phyloP scores from a whole-genome alignment of 1,140 invertebrate genomes.

The Formica selysi region DNA sequence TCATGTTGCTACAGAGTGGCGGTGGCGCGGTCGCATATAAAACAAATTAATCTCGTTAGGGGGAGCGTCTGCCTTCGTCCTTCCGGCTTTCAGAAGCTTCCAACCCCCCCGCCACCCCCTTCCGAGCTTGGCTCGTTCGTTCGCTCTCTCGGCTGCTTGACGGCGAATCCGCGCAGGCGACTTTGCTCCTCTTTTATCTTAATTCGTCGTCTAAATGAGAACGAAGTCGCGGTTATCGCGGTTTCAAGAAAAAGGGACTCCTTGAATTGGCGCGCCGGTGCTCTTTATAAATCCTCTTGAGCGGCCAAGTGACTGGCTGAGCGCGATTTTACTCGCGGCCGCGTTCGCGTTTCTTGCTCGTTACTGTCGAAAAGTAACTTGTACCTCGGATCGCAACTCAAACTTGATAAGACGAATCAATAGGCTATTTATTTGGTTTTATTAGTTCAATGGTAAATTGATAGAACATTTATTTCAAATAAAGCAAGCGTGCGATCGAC shows the following conservation, averaged over 20 bases:
- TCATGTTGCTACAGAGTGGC: conserved; percentile 79
- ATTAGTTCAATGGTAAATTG: conserved; percentile 9
- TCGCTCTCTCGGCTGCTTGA: conserved; percentile 57
- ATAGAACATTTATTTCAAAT: neutral
- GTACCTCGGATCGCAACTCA: conserved; percentile 19
- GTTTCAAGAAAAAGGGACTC: conserved; percentile 57
- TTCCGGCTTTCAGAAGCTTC: conserved; percentile 75
- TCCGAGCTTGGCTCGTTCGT: conserved; percentile 16
- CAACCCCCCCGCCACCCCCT: neutral
- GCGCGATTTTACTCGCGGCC: conserved; percentile 65
- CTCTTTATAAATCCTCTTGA: conserved; percentile 69
- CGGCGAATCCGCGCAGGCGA: conserved; percentile 68
- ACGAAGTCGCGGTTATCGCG: conserved; percentile 75
- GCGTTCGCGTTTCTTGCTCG: conserved; percentile 44
- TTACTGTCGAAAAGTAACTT: conserved; percentile 47
- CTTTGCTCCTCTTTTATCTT: conserved; percentile 78
- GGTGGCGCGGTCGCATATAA: conserved; percentile 81
- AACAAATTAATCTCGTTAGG: conserved; percentile 85
- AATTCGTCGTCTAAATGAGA: conserved; percentile 78
- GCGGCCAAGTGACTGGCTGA: conserved; percentile 57
- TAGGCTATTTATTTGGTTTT: conserved; percentile 45
- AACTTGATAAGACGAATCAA: conserved; percentile 29
- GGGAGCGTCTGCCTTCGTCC: conserved; percentile 77
- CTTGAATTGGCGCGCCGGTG: conserved; percentile 67
- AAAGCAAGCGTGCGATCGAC: neutral